Evolutionary conservation across 92 coral and sea anemone species (phyloP).

Genomic region (Paragorgia papillata): DNA sequence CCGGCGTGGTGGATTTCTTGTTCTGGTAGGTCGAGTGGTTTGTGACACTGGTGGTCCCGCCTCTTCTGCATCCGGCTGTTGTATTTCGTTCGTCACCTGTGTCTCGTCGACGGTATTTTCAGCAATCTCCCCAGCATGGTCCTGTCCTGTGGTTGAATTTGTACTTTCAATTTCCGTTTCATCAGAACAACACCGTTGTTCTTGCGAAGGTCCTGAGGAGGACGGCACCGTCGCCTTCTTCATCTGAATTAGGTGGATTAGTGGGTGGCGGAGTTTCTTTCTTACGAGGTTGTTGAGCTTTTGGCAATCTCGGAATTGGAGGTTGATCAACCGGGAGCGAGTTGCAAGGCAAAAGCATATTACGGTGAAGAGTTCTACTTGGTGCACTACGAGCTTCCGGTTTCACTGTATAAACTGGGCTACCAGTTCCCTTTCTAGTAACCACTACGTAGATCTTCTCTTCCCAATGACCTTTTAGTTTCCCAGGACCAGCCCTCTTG

Average conservation of each 20-base stretch:
- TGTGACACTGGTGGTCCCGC: not conserved
- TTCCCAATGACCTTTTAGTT: constrained; percentile 55
- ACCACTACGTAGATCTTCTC: constrained; percentile 29
- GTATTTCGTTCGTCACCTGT: not conserved
- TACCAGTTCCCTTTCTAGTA: constrained; percentile 25
- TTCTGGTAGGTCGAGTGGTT: constrained; percentile 41
- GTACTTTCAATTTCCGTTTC: not conserved
- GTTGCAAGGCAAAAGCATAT: constrained; percentile 56
- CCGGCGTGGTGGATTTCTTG: constrained; percentile 31
- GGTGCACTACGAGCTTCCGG: constrained; percentile 41
- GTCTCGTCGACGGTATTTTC: not conserved
- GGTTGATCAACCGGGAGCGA: constrained; percentile 41
- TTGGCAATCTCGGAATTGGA: no score
- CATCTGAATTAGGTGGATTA: no score
- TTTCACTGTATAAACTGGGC: constrained; percentile 49
- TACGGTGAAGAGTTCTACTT: constrained; percentile 43
- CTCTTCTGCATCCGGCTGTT: constrained; percentile 10
- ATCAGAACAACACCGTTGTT: no score
- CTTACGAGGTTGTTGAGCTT: constrained; percentile 11
- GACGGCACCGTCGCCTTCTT: no score
- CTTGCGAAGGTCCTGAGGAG: no score
- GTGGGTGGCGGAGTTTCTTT: not conserved
- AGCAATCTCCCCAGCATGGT: constrained; percentile 16
- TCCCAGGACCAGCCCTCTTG: constrained; percentile 49
- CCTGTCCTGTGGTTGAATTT: not conserved